A percentile compares a stretch with the other conserved stretches of the same genome.
Conservation (phyloP, 2,888 invertebrate species). For the Hedychridium roseum region DNA sequence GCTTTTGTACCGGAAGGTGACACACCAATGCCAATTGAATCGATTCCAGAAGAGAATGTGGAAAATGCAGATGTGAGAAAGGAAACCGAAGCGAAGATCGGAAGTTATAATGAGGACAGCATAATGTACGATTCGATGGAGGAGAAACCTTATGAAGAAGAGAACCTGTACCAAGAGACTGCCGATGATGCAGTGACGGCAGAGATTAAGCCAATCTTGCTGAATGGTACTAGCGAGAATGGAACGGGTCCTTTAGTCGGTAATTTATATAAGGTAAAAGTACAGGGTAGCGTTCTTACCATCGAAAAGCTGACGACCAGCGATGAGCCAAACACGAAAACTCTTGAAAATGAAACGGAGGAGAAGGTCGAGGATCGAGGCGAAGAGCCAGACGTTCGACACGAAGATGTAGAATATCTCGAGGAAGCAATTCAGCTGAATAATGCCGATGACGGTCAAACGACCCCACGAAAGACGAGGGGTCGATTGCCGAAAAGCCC, state of each 20-base stretch:
- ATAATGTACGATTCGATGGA: constrained; percentile 28
- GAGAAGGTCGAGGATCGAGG: constrained; percentile 18
- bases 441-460: constrained; percentile 4
- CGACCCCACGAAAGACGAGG: constrained; percentile 12
- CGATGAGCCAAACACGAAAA: constrained; percentile 10
- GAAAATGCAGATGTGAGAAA: constrained; percentile 25
- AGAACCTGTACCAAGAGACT: constrained; percentile 18
- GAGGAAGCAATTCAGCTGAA: constrained; percentile 27
- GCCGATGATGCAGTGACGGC: constrained; percentile 12
- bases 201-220: constrained; percentile 34
- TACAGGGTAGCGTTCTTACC: constrained; percentile 49
- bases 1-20: constrained; percentile 59
- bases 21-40: constrained; percentile 41
- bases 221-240: constrained; percentile 29
- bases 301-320: constrained; percentile 43
- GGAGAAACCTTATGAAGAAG: constrained; percentile 27
- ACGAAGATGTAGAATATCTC: constrained; percentile 26
- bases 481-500: constrained; percentile 11
- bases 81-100: constrained; percentile 26
- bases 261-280: constrained; percentile 51
- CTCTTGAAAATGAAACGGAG: constrained; percentile 10
- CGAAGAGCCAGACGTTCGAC: constrained; percentile 8
- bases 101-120: constrained; percentile 21
- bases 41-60: constrained; percentile 37
- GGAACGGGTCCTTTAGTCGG: no score